phyloP scores from a whole-genome alignment of 2,888 invertebrate species.

The Drosophila stalkeri region DNA sequence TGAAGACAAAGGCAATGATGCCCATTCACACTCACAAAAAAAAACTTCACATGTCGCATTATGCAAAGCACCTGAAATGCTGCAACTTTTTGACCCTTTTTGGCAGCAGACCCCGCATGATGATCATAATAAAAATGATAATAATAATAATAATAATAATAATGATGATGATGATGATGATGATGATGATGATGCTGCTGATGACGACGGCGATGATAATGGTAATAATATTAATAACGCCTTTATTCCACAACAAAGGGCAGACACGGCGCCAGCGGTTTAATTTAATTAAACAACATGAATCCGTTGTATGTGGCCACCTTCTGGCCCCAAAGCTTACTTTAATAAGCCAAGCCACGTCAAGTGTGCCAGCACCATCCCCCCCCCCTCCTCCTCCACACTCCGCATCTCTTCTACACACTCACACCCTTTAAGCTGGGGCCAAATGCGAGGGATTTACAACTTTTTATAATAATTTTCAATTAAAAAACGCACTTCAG shows the following conservation, averaged over 20 bases:
- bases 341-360: constrained; percentile 63
- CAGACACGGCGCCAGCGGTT: constrained; percentile 61
- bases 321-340: constrained; percentile 61
- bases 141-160: constrained; percentile 24
- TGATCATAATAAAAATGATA: constrained; percentile 35
- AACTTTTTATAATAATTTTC: constrained; percentile 81
- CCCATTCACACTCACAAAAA: constrained; percentile 65
- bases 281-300: constrained; percentile 81
- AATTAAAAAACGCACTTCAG: constrained; percentile 77
- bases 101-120: constrained; percentile 15
- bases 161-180: constrained; percentile 9
- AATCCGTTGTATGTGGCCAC: constrained; percentile 73
- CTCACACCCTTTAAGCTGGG: not conserved
- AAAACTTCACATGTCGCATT: constrained; percentile 75
- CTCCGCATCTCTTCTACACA: too few relatives aligned
- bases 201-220: constrained; percentile 22
- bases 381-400: not conserved
- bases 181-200: constrained; percentile 32
- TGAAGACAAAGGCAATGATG: constrained; percentile 58
- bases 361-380: constrained; percentile 25
- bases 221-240: constrained; percentile 79
- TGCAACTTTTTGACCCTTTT: constrained; percentile 54
- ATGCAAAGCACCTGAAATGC: constrained; percentile 68
- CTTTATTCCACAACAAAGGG: constrained; percentile 73
- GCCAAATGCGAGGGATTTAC: constrained; percentile 71